phyloP scores from a whole-genome alignment of 1,140 invertebrate genomes.

The Globodera ellingtonae region DNA sequence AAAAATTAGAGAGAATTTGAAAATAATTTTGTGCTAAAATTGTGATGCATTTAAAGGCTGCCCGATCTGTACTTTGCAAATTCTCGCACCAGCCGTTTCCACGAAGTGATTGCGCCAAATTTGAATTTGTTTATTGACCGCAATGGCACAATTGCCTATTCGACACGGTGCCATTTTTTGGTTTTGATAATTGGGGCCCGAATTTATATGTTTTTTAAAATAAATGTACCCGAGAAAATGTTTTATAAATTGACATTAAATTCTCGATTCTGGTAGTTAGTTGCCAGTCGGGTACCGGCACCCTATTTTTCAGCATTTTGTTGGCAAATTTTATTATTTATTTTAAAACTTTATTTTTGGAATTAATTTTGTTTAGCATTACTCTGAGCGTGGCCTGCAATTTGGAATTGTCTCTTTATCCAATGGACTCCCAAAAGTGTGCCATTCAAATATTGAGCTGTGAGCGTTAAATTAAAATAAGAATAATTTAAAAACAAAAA shows the following conservation, averaged over 20 bases:
- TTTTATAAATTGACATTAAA: too few species aligned
- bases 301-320: too few species aligned
- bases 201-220: not conserved
- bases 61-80: constrained; percentile 64
- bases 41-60: constrained; percentile 67
- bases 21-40: too few species aligned
- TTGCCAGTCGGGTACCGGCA: too few species aligned
- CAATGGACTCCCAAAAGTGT: constrained; percentile 60
- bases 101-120: constrained; percentile 62
- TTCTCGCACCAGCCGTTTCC: constrained; percentile 53
- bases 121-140: constrained; percentile 66
- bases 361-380: constrained; percentile 31
- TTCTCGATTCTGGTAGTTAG: too few species aligned
- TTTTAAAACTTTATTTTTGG: too few species aligned
- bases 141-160: constrained; percentile 66
- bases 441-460: constrained; percentile 52
- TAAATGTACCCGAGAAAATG: not conserved
- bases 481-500: not conserved
- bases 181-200: not conserved
- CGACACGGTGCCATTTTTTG: constrained; percentile 47
- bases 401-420: constrained; percentile 54
- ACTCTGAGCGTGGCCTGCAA: constrained; percentile 60
- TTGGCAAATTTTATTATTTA: too few species aligned
- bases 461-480: not conserved
- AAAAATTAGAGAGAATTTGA: too few species aligned